phyloP scores from a whole-genome alignment of 2,113 vertebrate genomes.

The Syrmaticus mikado region DNA sequence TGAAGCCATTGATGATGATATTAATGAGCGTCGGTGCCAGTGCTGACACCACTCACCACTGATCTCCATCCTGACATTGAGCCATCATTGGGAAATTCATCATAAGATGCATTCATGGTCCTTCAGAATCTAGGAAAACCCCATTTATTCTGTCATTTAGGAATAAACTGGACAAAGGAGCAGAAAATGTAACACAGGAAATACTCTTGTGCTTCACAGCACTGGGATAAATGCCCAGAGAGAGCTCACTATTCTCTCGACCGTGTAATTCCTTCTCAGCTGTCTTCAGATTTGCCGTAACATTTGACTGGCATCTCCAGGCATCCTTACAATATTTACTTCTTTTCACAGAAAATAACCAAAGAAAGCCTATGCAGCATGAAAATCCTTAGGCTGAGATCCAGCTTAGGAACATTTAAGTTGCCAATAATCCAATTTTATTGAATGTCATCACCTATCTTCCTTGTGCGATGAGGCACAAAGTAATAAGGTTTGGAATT shows the following conservation, averaged over 20 bases:
- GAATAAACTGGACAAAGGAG: not conserved
- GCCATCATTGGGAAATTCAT: not conserved
- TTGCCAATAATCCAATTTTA: constrained; percentile 24
- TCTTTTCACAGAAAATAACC: not conserved
- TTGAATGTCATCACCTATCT: constrained; percentile 26
- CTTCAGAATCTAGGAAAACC: not conserved
- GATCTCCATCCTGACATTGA: no score
- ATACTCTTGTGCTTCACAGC: not conserved
- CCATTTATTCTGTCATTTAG: not conserved
- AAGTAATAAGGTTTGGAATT: constrained; percentile 40
- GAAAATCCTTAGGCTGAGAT: not conserved
- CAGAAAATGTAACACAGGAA: not conserved
- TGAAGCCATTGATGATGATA: no score
- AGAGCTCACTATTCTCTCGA: not conserved
- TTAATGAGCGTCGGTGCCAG: no score
- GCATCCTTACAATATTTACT: constrained; percentile 1
- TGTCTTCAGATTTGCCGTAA: not conserved
- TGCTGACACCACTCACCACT: no score
- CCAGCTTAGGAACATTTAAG: constrained; percentile 28
- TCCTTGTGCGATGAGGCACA: not conserved
- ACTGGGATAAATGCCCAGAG: not conserved
- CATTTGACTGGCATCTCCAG: not conserved
- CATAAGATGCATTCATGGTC: not conserved
- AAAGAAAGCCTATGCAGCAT: not conserved
- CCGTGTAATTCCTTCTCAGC: not conserved